Conservation (phyloP, 2,113 vertebrate species). For the Thalassoma bifasciatum region DNA sequence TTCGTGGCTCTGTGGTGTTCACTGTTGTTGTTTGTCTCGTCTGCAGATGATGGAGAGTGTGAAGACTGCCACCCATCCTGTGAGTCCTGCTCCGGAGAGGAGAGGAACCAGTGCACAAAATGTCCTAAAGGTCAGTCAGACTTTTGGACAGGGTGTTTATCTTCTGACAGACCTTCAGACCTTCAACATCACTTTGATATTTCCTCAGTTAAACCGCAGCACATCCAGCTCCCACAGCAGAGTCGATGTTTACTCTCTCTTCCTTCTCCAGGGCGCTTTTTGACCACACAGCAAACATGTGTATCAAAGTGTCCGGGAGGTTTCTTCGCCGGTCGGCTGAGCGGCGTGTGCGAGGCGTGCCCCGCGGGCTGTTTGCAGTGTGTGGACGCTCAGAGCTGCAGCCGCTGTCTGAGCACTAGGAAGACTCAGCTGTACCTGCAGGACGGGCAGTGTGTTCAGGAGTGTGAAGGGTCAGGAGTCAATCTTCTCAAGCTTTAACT, state of each 20-base stretch:
- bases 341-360: conserved; percentile 86
- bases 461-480: conserved; percentile 78
- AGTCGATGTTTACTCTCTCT: conserved; percentile 28
- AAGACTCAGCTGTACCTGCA: conserved; percentile 82
- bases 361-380: conserved; percentile 85
- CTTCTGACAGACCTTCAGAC: not conserved
- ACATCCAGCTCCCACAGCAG: not conserved
- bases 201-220: not conserved
- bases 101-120: conserved; percentile 73
- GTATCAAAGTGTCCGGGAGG: conserved; percentile 84
- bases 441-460: conserved; percentile 84
- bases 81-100: conserved; percentile 74
- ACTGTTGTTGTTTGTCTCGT: not conserved
- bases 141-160: not conserved
- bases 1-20: not conserved
- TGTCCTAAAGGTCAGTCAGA: conserved; percentile 75
- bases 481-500: not conserved
- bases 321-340: conserved; percentile 79
- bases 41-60: conserved; percentile 76
- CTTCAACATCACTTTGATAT: conserved; percentile 6
- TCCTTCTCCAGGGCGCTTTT: conserved; percentile 77
- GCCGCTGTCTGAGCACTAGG: conserved; percentile 76
- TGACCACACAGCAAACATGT: conserved; percentile 81
- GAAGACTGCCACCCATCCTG: conserved; percentile 78
- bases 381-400: conserved; percentile 75